Evolutionary conservation across 1,140 invertebrate genomes (phyloP), one percentile per base, ranked within the genome.

Genomic region (Physella acuta): DNA sequence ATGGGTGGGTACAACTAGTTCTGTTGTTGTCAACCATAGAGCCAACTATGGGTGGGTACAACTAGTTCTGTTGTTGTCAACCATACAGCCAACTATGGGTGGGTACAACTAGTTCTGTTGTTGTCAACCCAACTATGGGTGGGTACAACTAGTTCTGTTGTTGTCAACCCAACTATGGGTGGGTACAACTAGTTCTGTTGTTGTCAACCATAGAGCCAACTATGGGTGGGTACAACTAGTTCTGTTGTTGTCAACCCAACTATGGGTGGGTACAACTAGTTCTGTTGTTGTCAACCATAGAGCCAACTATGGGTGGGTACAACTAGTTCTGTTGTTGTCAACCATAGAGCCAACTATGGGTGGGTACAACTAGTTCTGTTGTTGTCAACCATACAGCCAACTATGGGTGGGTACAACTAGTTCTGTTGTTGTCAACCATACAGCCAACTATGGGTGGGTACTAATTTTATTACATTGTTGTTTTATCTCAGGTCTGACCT

Each of bases 21-120:
- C n/a, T n/a, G 87, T 99, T 20, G 85, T 99, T 2, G 91, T 91
- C 37, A 91, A 94, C 79, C 91, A 93, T 76, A 88, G 88, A 1
- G 90, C 92, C 30, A 91, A 91, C 28, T 81, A 78, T 70, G 85
- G 83, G 82, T 86, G 71, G 72, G 68, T 77, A n/a, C n/a, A n/a
- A n/a, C n/a, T n/a, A n/a, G n/a, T n/a, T n/a, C n/a, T n/a, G 87
- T 99, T 20, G 85, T 99, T 2, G 91, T 91, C 37, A 91, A 94
- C 79, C 91, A 93, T 76, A 88, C 88, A 1, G 90, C 92, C 30
- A 91, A 91, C 28, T 81, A 78, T 70, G 85, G 83, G 82, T 86
- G 71, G 72, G 68, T 77, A n/a, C n/a, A n/a, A n/a, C n/a, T n/a
- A n/a, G n/a, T n/a, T n/a, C n/a, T n/a, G n/a, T n/a, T n/a, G n/a